Evolutionary conservation across 1,140 invertebrate species (phyloP), one percentile per base, ranked within the genome.

Genomic region (Dreissena rostriformis): DNA sequence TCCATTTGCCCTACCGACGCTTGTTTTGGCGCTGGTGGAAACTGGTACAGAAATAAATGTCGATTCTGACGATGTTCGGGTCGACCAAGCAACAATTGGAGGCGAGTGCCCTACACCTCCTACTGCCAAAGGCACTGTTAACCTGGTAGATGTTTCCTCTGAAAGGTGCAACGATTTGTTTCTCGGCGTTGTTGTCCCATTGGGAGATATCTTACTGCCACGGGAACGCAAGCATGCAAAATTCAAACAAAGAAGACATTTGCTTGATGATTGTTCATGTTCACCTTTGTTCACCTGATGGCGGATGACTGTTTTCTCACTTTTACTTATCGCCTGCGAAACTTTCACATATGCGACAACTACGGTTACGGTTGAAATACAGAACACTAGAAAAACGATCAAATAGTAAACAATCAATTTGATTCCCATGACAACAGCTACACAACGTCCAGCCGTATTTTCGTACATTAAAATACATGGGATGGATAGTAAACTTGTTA

Each of bases 381-480:
- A 53, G 55, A 75, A 75, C 12, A 53, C 26, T 19, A 75, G 14
- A 19, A 61, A 61, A 22, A 75, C 24, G 10, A 75, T 53, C 15
- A 57, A 22, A 4, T 57, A 75, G 28, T 61, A 75, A 8, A 26
- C 22, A 14, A 15, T 19, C 14, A 71, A 49, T 71, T 49, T n/a
- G 14, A 39, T 11, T 1, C 68, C 68, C 26, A 11, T 19, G 1
- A 22, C 67, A 15, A 39, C 49, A 11, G 68, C 6, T 1, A 12
- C 0, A 39, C 68, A 71, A 6, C 26, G 49, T 12, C 28, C 26
- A n/a, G 11, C 11, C 5, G 19, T 26, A 51, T 39, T 71, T n/a
- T 51, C 28, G 49, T 2, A 71, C 11, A 71, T 49, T 10, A 71
- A 11, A 49, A 71, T 2, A 39, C 68, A 29, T 1, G 68, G 68